Conservation (phyloP, 2,797 vertebrate genomes). For the Amphiprion clarkii region DNA sequence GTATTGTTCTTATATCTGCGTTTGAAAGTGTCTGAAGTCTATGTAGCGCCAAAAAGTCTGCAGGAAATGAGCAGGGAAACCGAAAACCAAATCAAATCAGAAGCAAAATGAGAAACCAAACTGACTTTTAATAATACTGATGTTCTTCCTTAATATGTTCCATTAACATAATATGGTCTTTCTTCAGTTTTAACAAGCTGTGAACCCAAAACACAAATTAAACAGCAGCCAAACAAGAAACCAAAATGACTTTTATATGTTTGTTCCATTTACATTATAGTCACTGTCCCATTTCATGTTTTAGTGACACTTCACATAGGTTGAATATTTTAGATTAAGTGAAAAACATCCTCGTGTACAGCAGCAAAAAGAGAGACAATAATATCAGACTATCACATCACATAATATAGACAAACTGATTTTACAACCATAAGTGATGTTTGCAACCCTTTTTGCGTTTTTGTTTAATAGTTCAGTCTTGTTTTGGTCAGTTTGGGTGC, state of each 20-base stretch:
- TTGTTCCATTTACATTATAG: no score
- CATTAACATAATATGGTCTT: no score
- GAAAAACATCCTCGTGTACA: neutral
- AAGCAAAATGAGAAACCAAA: neutral
- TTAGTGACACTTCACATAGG: neutral
- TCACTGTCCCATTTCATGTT: neutral
- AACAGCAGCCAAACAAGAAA: no score
- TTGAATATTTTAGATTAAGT: neutral
- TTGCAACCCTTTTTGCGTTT: neutral
- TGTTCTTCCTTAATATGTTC: no score
- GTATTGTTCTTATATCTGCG: conserved; percentile 8
- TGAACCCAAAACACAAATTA: no score
- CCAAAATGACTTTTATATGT: no score
- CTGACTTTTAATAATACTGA: no score
- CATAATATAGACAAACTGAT: neutral
- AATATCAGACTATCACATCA: neutral
- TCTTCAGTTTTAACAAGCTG: no score
- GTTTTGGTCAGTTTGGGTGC: neutral
- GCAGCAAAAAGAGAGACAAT: neutral
- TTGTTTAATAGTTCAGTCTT: neutral
- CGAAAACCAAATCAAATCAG: neutral
- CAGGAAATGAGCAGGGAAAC: neutral
- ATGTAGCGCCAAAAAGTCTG: neutral
- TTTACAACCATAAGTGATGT: neutral
- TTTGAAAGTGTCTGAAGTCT: neutral